A percentile compares a stretch with the other conserved stretches of the same genome.
phyloP scores from a whole-genome alignment of 2,797 vertebrate species.

The Miichthys miiuy region DNA sequence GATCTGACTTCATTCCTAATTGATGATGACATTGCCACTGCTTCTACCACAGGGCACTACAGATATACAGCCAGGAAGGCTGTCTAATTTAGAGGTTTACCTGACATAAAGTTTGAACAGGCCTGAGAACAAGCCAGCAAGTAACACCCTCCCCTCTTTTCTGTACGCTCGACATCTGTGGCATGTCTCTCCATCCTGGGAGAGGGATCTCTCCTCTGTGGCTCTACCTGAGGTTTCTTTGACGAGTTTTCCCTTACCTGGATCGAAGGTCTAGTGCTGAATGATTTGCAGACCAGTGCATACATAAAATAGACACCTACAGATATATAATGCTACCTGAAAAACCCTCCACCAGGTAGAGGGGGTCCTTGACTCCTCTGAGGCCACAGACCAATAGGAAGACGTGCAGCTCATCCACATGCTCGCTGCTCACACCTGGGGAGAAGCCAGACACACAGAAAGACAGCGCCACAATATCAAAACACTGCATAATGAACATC shows the following conservation, averaged over 20 bases:
- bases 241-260: no score
- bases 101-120: background rate
- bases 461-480: slow-evolving; percentile 73
- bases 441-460: slow-evolving; percentile 65
- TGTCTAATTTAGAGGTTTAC: slow-evolving; percentile 10
- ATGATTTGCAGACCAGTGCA: no score
- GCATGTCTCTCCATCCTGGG: no score
- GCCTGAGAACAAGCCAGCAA: slow-evolving; percentile 3
- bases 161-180: background rate
- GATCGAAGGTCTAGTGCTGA: no score
- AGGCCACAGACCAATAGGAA: slow-evolving; percentile 95
- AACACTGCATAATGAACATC: slow-evolving; percentile 81
- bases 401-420: slow-evolving; percentile 72
- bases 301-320: no score
- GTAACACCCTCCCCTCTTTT: background rate
- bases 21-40: slow-evolving; percentile 21
- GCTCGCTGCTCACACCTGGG: slow-evolving; percentile 82
- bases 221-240: no score
- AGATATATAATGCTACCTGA: slow-evolving; percentile 83
- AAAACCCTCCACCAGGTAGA: slow-evolving; percentile 90
- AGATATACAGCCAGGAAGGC: slow-evolving; percentile 11
- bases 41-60: slow-evolving; percentile 2
- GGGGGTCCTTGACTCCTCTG: slow-evolving; percentile 93
- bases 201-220: no score
- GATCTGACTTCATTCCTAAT: slow-evolving; percentile 45